phyloP scores from a whole-genome alignment of 2,113 vertebrate genomes.

The Aspiorhynchus laticeps region DNA sequence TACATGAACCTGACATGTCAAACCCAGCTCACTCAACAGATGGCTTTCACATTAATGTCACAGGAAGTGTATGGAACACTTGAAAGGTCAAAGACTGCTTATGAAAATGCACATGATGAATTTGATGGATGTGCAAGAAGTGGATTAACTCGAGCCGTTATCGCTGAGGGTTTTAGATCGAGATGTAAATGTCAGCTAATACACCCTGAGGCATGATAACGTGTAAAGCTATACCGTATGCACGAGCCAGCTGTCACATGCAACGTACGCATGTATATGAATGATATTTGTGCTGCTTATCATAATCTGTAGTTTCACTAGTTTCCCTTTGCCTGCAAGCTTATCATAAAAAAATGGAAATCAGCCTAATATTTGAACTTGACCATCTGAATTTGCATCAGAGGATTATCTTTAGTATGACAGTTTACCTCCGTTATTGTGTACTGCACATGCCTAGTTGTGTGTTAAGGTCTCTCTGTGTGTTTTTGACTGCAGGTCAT shows the following conservation, averaged over 20 bases:
- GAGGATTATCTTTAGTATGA: slow-evolving; percentile 69
- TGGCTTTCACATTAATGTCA: slow-evolving; percentile 23
- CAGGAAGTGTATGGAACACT: slow-evolving; percentile 3
- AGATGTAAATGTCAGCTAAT: slow-evolving; percentile 16
- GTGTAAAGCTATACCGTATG: neutral
- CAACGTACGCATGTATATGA: neutral
- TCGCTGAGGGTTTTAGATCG: neutral
- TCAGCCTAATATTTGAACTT: slow-evolving; percentile 68
- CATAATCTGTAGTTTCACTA: slow-evolving; percentile 67
- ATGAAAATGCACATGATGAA: slow-evolving; percentile 11
- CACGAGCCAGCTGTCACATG: neutral
- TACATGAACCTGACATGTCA: neutral
- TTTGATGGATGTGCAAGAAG: neutral
- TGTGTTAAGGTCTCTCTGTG: neutral
- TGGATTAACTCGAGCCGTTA: neutral
- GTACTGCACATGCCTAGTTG: too few species aligned
- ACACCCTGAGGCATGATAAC: slow-evolving; percentile 6
- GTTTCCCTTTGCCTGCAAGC: slow-evolving; percentile 57
- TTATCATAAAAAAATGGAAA: slow-evolving; percentile 65
- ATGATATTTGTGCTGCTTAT: slow-evolving; percentile 57
- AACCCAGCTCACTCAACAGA: slow-evolving; percentile 25
- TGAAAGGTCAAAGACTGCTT: slow-evolving; percentile 27
- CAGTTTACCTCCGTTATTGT: neutral
- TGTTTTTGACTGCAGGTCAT: slow-evolving; percentile 75
- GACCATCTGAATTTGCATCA: slow-evolving; percentile 67